Base-by-base conservation (phyloP, 1,140 invertebrate genomes). In the Hydropsyche tenuis region DNA sequence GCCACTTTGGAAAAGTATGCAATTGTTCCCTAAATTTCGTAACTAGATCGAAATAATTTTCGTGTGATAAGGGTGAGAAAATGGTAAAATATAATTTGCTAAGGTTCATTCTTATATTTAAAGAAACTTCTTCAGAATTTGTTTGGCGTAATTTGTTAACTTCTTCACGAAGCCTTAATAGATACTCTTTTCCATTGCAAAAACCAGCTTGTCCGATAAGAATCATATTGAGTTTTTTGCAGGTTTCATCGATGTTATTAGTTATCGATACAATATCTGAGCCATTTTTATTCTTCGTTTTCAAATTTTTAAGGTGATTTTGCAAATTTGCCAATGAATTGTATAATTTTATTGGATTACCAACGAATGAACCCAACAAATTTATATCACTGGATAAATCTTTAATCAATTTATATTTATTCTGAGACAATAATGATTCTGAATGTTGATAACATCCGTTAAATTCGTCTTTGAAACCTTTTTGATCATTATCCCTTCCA, bases 221-320 rank as follows among this genome's bases (percentile, higher is more conserved):
- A 16, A 73, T 76, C 60, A 73, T 73, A 48, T 76, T 76, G 11
- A 76, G 20, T 18, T 71, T 73, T 46, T 73, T 73, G 48, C 65
- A 70, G 51, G 56, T 16, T 45, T 60, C 18, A 69, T n/a, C 23
- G 37, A 51, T 20, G 7, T 25, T 18, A 14, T n/a, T 74, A 53
- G 20, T 53, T 14, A 16, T 5, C 5, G 16, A 7, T 23, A 22
- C 11, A 60, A 60, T 3, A 4, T 37, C 30, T 37, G 9, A 9
- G 9, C 3, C 3, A 37, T 9, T 37, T 6, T 60, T 60, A 20
- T 56, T 18, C 25, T 60, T 53, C 1, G 18, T 53, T 2, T 18
- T 16, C 16, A 1, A 1, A 18, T 27, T 60, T 14, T 25, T 25
- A 6, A 60, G 25, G 11, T 25, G 9, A 4, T 60, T 60, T 60